Evolutionary conservation across 2,113 vertebrate genomes (phyloP).

Genomic region (Salvelinus sp.): DNA sequence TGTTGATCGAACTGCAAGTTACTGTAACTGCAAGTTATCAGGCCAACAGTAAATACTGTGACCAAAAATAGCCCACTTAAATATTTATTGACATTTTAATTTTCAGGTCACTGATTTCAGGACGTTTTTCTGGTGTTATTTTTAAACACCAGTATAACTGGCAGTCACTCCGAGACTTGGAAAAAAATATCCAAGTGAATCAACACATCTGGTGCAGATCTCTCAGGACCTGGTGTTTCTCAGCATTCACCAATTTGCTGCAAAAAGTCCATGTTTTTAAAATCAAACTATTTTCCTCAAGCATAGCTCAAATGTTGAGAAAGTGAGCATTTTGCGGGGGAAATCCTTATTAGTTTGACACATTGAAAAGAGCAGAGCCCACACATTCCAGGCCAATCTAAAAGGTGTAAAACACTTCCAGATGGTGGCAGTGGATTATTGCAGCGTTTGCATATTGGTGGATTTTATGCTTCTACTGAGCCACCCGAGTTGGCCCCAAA

Average conservation of each 20-base stretch:
- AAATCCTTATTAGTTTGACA: constrained; percentile 55
- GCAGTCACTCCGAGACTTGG: constrained; percentile 27
- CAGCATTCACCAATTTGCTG: constrained; percentile 46
- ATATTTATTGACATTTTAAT: constrained; percentile 19
- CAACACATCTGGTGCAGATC: constrained; percentile 66
- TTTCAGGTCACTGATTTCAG: constrained; percentile 47
- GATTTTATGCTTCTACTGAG: constrained; percentile 43
- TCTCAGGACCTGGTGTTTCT: constrained; percentile 48
- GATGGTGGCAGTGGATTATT: constrained; percentile 69
- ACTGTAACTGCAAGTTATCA: constrained; percentile 6
- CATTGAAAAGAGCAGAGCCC: constrained; percentile 56
- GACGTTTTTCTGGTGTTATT: constrained; percentile 49
- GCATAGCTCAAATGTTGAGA: constrained; percentile 17
- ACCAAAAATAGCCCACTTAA: constrained; percentile 22
- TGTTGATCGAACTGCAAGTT: constrained; percentile 3
- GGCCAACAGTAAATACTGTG: constrained; percentile 9
- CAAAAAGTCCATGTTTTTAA: constrained; percentile 17
- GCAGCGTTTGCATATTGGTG: constrained; percentile 64
- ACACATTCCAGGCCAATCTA: constrained; percentile 68
- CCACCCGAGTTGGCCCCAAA: constrained; percentile 51
- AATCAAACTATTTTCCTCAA: constrained; percentile 35
- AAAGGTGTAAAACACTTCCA: constrained; percentile 79
- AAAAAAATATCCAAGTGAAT: constrained; percentile 47
- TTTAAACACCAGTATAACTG: constrained; percentile 53
- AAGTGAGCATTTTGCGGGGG: constrained; percentile 15